Evolutionary conservation across 2,797 vertebrate species (phyloP).

Genomic region (Myotis findleyi): DNA sequence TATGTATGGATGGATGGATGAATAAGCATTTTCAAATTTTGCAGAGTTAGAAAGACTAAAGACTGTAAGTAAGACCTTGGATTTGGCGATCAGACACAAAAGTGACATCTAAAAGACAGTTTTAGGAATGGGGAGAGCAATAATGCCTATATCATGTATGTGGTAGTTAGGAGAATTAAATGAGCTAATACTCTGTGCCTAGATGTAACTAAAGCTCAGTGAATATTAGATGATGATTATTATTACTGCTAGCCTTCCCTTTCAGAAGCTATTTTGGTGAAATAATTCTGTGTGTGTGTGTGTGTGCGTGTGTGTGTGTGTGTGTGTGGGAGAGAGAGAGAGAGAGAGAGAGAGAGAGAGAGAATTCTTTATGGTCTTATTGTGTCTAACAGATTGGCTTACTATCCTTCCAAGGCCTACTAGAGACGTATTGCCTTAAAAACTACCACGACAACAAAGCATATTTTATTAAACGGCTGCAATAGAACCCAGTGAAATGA

Average conservation of each 20-base stretch:
- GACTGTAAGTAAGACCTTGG: not conserved
- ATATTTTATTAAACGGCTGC: slow-evolving; percentile 19
- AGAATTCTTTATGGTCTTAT: slow-evolving; percentile 1
- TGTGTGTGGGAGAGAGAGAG: too few species aligned
- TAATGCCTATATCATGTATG: not conserved
- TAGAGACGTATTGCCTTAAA: not conserved
- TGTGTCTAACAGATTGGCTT: not conserved
- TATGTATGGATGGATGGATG: not conserved
- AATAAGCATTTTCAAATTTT: not conserved
- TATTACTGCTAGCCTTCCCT: not conserved
- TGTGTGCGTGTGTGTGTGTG: too few species aligned
- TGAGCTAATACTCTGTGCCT: not conserved
- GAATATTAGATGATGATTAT: not conserved
- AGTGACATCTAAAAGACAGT: not conserved
- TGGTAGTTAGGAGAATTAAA: not conserved
- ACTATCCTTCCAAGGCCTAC: not conserved
- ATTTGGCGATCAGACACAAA: not conserved
- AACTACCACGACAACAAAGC: not conserved
- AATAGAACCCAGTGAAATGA: not conserved
- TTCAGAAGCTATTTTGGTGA: not conserved
- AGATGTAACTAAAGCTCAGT: not conserved
- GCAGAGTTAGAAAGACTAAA: not conserved
- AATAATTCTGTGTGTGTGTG: not conserved
- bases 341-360: not conserved
- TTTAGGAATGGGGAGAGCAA: not conserved